Evolutionary conservation across 2,113 vertebrate species (phyloP).

Genomic region (Tursiops truncatus): DNA sequence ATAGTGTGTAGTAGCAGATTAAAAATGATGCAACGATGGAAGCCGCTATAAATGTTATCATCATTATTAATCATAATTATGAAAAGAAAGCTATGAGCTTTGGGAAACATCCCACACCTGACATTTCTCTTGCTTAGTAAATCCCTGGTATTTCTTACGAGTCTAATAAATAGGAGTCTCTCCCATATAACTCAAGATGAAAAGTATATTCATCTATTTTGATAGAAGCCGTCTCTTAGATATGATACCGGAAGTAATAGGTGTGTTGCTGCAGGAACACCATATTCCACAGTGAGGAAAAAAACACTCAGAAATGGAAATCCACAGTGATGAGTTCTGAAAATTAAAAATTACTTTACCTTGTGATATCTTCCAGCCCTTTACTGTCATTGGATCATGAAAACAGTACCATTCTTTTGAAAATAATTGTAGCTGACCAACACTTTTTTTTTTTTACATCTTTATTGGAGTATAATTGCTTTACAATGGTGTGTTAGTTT

Average conservation of each 20-base stretch:
- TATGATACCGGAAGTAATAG: not conserved
- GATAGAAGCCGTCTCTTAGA: not conserved
- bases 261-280: not conserved
- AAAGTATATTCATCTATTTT: not conserved
- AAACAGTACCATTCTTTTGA: not conserved
- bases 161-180: not conserved
- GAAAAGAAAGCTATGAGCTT: not conserved
- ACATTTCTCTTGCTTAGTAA: not conserved
- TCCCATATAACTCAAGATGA: not conserved
- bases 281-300: not conserved
- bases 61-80: not conserved
- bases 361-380: not conserved
- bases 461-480: too few relatives aligned
- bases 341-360: not conserved
- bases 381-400: not conserved
- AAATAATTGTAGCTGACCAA: not conserved
- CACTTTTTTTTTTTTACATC: not conserved
- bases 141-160: not conserved
- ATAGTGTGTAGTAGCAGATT: not conserved
- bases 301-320: not conserved
- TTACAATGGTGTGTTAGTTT: too few relatives aligned
- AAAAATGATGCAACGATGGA: not conserved
- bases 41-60: not conserved
- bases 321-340: not conserved
- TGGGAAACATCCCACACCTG: not conserved